Conservation (phyloP, 2,113 vertebrate genomes). For the Eidolon helvum region DNA sequence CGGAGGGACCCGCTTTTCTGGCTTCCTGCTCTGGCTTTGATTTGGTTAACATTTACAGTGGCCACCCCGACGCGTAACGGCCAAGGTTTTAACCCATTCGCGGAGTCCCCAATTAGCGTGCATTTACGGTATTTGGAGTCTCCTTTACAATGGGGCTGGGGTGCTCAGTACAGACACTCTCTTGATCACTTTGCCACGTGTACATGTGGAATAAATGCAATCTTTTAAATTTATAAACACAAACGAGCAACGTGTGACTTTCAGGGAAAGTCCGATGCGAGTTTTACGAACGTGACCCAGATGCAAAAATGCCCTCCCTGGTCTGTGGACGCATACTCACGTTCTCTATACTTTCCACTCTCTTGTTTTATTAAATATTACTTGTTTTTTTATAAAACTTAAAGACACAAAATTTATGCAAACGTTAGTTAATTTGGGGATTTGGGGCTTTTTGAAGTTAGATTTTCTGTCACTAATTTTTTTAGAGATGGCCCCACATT, state of each 20-base stretch:
- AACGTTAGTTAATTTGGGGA: background rate
- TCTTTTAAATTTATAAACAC: background rate
- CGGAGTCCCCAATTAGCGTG: conserved; percentile 34
- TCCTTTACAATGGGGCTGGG: background rate
- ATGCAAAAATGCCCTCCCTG: background rate
- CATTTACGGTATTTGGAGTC: background rate
- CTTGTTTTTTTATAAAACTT: background rate
- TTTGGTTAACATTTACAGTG: conserved; percentile 85
- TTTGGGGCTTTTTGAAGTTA: background rate
- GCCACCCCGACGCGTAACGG: conserved; percentile 83
- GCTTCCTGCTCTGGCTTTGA: conserved; percentile 89
- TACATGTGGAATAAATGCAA: background rate
- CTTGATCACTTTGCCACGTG: conserved; percentile 6
- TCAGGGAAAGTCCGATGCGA: background rate
- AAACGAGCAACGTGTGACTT: background rate
- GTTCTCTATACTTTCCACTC: background rate
- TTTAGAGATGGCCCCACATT: background rate
- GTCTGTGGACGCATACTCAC: background rate
- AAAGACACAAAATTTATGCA: background rate
- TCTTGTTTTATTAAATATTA: background rate
- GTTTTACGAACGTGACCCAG: background rate
- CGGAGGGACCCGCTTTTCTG: conserved; percentile 84
- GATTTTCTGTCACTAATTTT: background rate
- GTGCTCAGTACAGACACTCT: background rate
- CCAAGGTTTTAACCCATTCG: conserved; percentile 83